phyloP scores from a whole-genome alignment of 1,140 invertebrate genomes.

The Euschistus heros region DNA sequence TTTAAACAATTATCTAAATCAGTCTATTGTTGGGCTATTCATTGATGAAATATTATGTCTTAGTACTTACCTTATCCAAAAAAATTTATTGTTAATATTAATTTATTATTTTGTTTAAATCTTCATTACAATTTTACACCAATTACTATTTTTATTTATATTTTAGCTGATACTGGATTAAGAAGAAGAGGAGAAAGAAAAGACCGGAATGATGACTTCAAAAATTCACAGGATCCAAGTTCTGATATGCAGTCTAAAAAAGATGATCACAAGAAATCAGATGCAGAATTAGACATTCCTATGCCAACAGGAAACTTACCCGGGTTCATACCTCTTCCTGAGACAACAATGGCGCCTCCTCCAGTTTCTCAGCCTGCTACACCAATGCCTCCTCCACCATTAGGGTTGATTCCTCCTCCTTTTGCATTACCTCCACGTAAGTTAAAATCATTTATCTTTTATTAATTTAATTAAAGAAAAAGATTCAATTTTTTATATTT shows the following conservation, averaged over 20 bases:
- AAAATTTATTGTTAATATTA: no score
- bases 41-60: no score
- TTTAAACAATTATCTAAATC: no score
- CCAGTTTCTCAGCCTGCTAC: conserved; percentile 43
- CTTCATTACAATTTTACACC: no score
- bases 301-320: conserved; percentile 26
- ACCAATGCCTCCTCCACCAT: conserved; percentile 34
- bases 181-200: conserved; percentile 18
- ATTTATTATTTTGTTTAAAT: no score
- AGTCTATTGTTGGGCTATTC: no score
- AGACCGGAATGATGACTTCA: conserved; percentile 10
- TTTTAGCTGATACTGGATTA: no score
- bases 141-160: no score
- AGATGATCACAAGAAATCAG: neutral
- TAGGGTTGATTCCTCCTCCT: conserved; percentile 34
- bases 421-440: conserved; percentile 35
- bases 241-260: conserved; percentile 2
- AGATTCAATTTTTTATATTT: conserved; percentile 11
- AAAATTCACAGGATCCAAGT: conserved; percentile 13
- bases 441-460: conserved; percentile 28
- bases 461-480: conserved; percentile 1
- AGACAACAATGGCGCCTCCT: conserved; percentile 32
- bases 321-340: conserved; percentile 33
- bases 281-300: conserved; percentile 22
- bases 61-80: no score